phyloP scores from a whole-genome alignment of 2,797 vertebrate genomes.

The Pithecia hirsuta region DNA sequence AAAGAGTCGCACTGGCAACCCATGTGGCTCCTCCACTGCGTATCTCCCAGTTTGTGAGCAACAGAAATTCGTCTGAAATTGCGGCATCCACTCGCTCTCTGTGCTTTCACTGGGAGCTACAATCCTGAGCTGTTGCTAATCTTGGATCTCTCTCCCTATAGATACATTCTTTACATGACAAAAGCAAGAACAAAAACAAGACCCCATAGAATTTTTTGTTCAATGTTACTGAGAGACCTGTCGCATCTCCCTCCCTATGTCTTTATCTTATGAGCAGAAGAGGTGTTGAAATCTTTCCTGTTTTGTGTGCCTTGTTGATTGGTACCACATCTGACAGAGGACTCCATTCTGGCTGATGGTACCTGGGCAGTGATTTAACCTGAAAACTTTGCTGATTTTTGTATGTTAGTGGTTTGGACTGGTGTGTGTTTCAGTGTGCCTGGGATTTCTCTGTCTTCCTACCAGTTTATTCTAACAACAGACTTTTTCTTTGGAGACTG shows the following conservation, averaged over 20 bases:
- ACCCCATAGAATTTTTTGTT: background rate
- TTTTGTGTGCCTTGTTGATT: background rate
- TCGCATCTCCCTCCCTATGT: background rate
- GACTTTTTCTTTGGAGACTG: background rate
- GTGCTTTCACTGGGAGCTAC: too few species aligned
- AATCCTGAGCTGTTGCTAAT: too few species aligned
- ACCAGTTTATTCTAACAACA: background rate
- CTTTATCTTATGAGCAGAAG: background rate
- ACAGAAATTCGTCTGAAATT: too few species aligned
- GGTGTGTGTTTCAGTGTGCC: background rate
- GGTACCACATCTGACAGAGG: background rate
- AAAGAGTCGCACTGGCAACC: too few species aligned
- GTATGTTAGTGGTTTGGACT: background rate
- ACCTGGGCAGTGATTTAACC: background rate
- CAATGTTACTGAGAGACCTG: background rate
- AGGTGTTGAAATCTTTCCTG: background rate
- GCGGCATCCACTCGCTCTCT: too few species aligned
- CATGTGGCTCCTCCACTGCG: too few species aligned
- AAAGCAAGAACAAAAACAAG: background rate
- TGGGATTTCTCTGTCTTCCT: background rate
- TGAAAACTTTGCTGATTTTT: background rate
- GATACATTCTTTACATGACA: background rate
- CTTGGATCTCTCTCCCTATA: background rate
- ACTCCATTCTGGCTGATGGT: background rate
- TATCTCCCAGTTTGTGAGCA: too few species aligned